These are phyloP conservation scores for Eleginops maclovinus DNA, from an alignment of 2,113 vertebrate genomes.

Conservation along the genomic window DNA sequence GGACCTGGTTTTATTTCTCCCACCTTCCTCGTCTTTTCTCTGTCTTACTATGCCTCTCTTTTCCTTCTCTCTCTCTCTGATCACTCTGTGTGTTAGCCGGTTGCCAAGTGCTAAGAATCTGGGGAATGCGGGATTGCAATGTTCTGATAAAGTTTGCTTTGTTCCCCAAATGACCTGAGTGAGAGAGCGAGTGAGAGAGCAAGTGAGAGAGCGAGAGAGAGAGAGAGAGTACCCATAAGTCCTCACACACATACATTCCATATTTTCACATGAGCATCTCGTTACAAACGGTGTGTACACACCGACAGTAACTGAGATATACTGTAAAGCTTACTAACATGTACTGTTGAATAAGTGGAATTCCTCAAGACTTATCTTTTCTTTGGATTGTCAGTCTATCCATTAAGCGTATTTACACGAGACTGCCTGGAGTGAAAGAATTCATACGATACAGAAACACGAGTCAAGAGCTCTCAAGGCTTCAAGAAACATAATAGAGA, in stretches of 20 bases:
- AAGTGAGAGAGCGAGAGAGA: constrained; percentile 13
- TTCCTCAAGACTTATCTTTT: constrained; percentile 36
- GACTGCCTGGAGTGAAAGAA: constrained; percentile 26
- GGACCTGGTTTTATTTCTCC: constrained; percentile 51
- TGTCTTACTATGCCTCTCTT: not conserved
- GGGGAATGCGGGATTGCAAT: constrained; percentile 93
- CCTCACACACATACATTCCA: constrained; percentile 19
- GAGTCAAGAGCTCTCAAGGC: constrained; percentile 32
- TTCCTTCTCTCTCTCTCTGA: constrained; percentile 40
- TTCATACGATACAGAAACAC: constrained; percentile 16
- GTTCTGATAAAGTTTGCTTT: constrained; percentile 97
- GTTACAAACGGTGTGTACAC: constrained; percentile 1
- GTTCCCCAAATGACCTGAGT: constrained; percentile 91
- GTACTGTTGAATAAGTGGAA: constrained; percentile 5
- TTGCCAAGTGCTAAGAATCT: constrained; percentile 94
- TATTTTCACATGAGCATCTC: constrained; percentile 29
- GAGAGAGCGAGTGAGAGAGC: constrained; percentile 82
- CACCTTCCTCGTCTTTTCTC: constrained; percentile 2
- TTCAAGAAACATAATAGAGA: not conserved
- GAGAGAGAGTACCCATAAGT: constrained; percentile 28
- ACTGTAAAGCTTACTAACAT: constrained; percentile 14
- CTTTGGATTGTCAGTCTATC: constrained; percentile 26
- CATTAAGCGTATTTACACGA: constrained; percentile 22
- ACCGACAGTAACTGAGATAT: not conserved
- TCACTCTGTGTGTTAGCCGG: constrained; percentile 78